Conservation (phyloP, 2,888 invertebrate species). For the Halictus quadricinctus region DNA sequence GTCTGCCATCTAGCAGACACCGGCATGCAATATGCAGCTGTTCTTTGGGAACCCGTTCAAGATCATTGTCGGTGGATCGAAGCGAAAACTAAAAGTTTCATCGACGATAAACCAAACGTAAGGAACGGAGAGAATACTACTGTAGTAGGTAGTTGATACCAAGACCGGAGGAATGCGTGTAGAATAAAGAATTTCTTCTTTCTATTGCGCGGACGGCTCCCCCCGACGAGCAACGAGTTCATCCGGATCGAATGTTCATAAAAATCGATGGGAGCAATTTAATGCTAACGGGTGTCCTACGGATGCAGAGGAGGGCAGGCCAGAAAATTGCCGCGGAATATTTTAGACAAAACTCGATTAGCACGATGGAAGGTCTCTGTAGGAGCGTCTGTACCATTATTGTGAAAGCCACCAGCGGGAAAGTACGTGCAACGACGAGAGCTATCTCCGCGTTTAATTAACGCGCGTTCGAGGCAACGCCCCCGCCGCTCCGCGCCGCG, state of each 20-base stretch:
- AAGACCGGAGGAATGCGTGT: too few relatives aligned
- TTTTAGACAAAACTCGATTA: constrained; percentile 70
- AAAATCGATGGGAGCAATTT: constrained; percentile 53
- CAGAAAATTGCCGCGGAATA: constrained; percentile 66
- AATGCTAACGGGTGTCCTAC: constrained; percentile 53
- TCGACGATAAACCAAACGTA: too few relatives aligned
- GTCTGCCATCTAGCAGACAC: too few relatives aligned
- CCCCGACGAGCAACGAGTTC: neutral
- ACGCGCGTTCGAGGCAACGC: constrained; percentile 60
- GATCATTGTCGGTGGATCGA: too few relatives aligned
- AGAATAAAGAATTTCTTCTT: too few relatives aligned
- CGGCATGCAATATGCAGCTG: too few relatives aligned
- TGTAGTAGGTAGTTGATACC: neutral
- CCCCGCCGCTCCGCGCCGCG: constrained; percentile 10
- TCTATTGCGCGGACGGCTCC: neutral
- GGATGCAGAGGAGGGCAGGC: constrained; percentile 20
- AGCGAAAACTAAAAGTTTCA: too few relatives aligned
- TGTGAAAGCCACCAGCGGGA: constrained; percentile 66
- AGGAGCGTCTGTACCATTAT: constrained; percentile 66
- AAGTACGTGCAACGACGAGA: constrained; percentile 67
- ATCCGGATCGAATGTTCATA: constrained; percentile 33
- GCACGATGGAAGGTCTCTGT: constrained; percentile 64
- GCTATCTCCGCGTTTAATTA: constrained; percentile 68
- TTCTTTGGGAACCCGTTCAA: neutral
- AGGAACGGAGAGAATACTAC: too few relatives aligned